Base-by-base conservation (phyloP, 64 coral and sea anemone species). In the Astreopora myriophthalma region DNA sequence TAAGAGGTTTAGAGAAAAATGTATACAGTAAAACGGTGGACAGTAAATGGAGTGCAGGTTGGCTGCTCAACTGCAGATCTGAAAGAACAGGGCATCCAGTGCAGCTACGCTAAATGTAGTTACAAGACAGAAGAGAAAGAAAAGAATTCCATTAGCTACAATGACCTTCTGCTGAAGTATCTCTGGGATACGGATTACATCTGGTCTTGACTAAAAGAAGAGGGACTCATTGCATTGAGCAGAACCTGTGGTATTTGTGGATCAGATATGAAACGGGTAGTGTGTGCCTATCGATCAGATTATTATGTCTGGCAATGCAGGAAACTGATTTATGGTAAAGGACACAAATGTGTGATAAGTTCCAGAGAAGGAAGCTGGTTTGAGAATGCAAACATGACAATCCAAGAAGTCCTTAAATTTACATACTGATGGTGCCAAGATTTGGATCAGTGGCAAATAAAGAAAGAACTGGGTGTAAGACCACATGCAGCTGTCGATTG, bases 191-290 rank as follows among this genome's bases (percentile, higher is more conserved):
- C 28, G 32, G 68, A 71, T 30, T 33, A 71, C 68, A 71, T 28
- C 27, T 19, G 33, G 68, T 71, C 68, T 33, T 77, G 74, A 49
- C 51, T 82, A 12, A 82, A 60, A 82, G 78, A 5, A 12, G 78
- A 82, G 30, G 78, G 78, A 29, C 42, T 82, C 0, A 82, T 55
- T 49, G 78, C 78, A 29, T 55, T n/a, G 49, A 55, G 49, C 49
- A 55, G 49, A 55, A 55, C 49, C 49, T 55, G 49, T 55, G 49
- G 49, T 55, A 55, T 17, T 55, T 55, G 49, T 55, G 49, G 49
- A 55, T 55, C 49, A 14, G 49, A 55, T 55, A 55, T 55, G 49
- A 55, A 55, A 55, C 16, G 49, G 49, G 49, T 14, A 55, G 49
- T 2, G 11, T 55, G 49, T 55, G 49, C 10, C 16, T 8, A 55